These are phyloP conservation scores for Nothura maculosa DNA, from an alignment of 2,797 vertebrate genomes.

Conservation along the genomic window DNA sequence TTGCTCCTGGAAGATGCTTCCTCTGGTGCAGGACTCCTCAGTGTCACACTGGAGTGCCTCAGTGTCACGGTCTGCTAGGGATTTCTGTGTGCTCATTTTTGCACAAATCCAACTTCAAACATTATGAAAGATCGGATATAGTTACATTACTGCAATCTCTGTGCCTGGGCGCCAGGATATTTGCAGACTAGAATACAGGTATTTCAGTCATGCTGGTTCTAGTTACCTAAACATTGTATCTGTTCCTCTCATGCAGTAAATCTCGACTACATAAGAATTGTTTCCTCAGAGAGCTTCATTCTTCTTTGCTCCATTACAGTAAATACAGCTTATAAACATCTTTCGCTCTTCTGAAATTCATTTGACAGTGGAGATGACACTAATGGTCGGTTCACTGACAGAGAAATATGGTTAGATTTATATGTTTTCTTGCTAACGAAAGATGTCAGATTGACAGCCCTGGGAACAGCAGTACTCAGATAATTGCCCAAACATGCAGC, in stretches of 20 bases:
- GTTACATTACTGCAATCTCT: neutral
- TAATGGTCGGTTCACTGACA: conserved; percentile 20
- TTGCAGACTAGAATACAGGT: neutral
- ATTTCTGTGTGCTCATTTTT: conserved; percentile 1
- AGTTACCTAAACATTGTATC: neutral
- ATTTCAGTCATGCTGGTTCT: neutral
- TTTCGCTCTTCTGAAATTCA: conserved; percentile 19
- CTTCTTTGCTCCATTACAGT: neutral
- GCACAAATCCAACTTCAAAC: neutral
- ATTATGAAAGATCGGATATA: neutral
- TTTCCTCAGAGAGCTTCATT: neutral
- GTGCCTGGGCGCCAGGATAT: neutral
- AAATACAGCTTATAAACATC: conserved; percentile 2
- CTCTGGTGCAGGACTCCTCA: neutral
- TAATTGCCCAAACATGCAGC: conserved; percentile 56
- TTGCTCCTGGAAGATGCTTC: neutral
- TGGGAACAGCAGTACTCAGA: conserved; percentile 52
- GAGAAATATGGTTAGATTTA: conserved; percentile 28
- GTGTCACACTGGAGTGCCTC: neutral
- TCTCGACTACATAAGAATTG: neutral
- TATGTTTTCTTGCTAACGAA: conserved; percentile 36
- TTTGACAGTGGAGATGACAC: conserved; percentile 3
- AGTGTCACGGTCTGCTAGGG: neutral
- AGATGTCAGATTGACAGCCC: conserved; percentile 39
- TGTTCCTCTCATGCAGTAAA: neutral